These are phyloP conservation scores for Hirtodrosophila confusa DNA, from an alignment of 2,888 invertebrate genomes.

Conservation along the genomic window DNA sequence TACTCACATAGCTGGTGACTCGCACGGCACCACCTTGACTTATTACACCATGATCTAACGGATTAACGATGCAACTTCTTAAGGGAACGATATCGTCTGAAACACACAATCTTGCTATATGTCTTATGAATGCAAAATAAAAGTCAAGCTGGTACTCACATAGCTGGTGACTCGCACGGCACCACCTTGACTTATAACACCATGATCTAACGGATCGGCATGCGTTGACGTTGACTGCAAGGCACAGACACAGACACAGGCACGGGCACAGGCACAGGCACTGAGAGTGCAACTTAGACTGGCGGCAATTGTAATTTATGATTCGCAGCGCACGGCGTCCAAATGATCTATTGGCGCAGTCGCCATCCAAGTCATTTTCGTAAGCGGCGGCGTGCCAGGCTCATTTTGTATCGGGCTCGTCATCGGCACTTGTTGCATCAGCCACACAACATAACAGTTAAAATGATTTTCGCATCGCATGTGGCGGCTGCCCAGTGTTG, in stretches of 20 bases:
- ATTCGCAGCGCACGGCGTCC: conserved; percentile 72
- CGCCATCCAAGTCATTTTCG: conserved; percentile 44
- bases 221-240: conserved; percentile 53
- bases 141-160: no score
- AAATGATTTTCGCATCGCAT: conserved; percentile 58
- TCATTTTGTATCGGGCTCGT: conserved; percentile 16
- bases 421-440: conserved; percentile 64
- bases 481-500: conserved; percentile 4
- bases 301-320: conserved; percentile 66
- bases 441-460: conserved; percentile 59
- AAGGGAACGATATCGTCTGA: no score
- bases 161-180: no score
- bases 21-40: no score
- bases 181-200: background rate
- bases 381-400: conserved; percentile 20
- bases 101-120: no score
- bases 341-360: conserved; percentile 70
- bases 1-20: no score
- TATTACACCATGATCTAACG: no score
- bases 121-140: no score
- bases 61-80: no score
- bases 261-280: background rate
- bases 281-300: conserved; percentile 18
- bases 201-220: conserved; percentile 59
- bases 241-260: no score